These are phyloP conservation scores for Dasypus novemcinctus DNA, from an alignment of 2,113 vertebrate genomes.

Conservation along the genomic window DNA sequence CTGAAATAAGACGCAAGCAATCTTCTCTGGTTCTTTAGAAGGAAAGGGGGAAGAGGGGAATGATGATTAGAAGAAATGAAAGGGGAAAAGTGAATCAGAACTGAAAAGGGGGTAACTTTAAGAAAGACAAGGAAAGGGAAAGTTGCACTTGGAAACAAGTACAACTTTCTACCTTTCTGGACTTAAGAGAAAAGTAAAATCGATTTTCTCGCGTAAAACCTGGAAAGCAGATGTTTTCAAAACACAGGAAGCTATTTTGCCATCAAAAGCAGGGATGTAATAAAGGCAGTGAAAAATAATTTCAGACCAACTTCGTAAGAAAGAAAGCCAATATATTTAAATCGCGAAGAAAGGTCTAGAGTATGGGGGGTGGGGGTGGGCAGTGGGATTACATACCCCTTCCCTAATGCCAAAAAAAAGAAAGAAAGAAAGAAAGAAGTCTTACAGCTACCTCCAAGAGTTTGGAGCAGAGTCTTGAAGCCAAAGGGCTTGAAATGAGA, in stretches of 20 bases:
- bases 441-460: conserved; percentile 75
- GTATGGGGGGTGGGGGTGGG: conserved; percentile 38
- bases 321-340: conserved; percentile 73
- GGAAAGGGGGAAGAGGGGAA: neutral
- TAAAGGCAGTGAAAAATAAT: conserved; percentile 79
- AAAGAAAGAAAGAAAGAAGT: conserved; percentile 56
- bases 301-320: conserved; percentile 73
- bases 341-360: conserved; percentile 69
- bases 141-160: conserved; percentile 78
- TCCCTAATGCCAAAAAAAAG: conserved; percentile 62
- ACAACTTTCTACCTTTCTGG: conserved; percentile 78
- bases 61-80: conserved; percentile 71
- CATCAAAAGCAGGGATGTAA: conserved; percentile 79
- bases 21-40: conserved; percentile 58
- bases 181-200: conserved; percentile 75
- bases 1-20: conserved; percentile 66
- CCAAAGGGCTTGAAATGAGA: conserved; percentile 78
- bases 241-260: conserved; percentile 79
- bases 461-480: conserved; percentile 74
- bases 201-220: conserved; percentile 75
- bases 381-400: conserved; percentile 56
- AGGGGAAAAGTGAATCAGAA: conserved; percentile 55
- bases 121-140: conserved; percentile 81
- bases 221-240: conserved; percentile 81
- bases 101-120: conserved; percentile 74